A percentile compares a stretch with the other conserved stretches of the same genome.
phyloP scores from a whole-genome alignment of 2,797 vertebrate species.

The Premnoplex brunnescens region DNA sequence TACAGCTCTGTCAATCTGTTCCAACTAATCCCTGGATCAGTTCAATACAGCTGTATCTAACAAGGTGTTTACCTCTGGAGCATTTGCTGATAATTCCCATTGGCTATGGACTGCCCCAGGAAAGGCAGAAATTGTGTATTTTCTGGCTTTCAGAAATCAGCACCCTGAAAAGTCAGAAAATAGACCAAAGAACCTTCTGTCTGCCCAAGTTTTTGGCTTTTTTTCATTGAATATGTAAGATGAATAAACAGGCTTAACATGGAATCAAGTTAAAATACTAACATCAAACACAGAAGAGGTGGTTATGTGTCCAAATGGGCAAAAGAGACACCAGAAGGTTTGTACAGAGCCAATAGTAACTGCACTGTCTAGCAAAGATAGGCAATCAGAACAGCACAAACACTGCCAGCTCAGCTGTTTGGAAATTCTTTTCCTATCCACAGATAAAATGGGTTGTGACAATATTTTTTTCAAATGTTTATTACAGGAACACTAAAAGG shows the following conservation, averaged over 20 bases:
- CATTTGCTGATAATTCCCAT: neutral
- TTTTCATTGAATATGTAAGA: neutral
- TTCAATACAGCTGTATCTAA: neutral
- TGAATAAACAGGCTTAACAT: conserved; percentile 23
- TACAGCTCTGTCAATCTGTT: neutral
- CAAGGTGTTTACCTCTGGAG: neutral
- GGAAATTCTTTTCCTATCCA: neutral
- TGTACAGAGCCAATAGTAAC: neutral
- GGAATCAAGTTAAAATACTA: conserved; percentile 19
- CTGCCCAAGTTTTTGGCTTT: conserved; percentile 12
- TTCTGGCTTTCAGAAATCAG: neutral
- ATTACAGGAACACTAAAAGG: neutral
- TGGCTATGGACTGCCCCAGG: neutral
- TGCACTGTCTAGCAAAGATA: conserved; percentile 8
- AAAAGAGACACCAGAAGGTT: neutral
- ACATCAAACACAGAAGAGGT: conserved; percentile 24
- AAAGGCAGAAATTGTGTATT: neutral
- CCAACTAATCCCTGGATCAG: neutral
- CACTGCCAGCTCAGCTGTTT: neutral
- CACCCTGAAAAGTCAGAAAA: neutral
- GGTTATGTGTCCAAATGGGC: neutral
- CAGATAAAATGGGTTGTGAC: neutral
- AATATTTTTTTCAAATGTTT: neutral
- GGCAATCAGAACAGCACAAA: neutral
- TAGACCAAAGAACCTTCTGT: neutral